Percentiles rank a stretch among this genome's conserved stretches.
Evolutionary conservation across 2,797 vertebrate genomes (phyloP).

Genomic region (Schizopygopsis pylzovi): DNA sequence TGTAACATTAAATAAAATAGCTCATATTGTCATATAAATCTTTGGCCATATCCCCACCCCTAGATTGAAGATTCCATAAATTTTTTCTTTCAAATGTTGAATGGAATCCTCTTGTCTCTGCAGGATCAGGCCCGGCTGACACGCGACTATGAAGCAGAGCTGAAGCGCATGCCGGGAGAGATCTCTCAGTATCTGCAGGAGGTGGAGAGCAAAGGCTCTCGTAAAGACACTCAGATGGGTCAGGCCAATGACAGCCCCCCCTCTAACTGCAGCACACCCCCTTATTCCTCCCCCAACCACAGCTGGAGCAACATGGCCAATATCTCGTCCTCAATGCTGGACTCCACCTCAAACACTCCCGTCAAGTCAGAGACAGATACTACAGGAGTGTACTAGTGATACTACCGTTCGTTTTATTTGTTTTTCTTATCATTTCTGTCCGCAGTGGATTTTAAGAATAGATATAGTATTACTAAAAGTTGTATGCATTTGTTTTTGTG

Average conservation of each 20-base stretch:
- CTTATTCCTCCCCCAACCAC: slow-evolving; percentile 70
- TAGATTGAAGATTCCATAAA: background rate
- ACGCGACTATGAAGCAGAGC: slow-evolving; percentile 74
- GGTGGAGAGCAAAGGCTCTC: slow-evolving; percentile 71
- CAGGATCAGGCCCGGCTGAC: slow-evolving; percentile 78
- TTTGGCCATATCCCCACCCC: background rate
- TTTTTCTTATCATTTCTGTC: slow-evolving; percentile 18
- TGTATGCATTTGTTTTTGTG: slow-evolving; percentile 64
- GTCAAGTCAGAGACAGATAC: slow-evolving; percentile 73
- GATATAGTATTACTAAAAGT: slow-evolving; percentile 66
- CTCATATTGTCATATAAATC: background rate
- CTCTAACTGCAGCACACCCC: slow-evolving; percentile 81
- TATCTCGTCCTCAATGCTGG: slow-evolving; percentile 70
- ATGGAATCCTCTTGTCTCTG: background rate
- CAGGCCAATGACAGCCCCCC: slow-evolving; percentile 77
- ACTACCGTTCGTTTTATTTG: background rate
- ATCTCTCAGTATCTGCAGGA: slow-evolving; percentile 81
- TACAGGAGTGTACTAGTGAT: slow-evolving; percentile 62
- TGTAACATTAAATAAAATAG: background rate
- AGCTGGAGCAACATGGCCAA: slow-evolving; percentile 74
- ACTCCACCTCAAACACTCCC: slow-evolving; percentile 72
- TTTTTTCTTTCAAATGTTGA: background rate
- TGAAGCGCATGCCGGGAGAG: slow-evolving; percentile 77
- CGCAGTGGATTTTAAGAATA: slow-evolving; percentile 50
- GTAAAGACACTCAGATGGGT: slow-evolving; percentile 69